A percentile compares a stretch with the other conserved stretches of the same genome.
Evolutionary conservation across 2,797 vertebrate genomes (phyloP).

Genomic region (Phylloscopus collybita): DNA sequence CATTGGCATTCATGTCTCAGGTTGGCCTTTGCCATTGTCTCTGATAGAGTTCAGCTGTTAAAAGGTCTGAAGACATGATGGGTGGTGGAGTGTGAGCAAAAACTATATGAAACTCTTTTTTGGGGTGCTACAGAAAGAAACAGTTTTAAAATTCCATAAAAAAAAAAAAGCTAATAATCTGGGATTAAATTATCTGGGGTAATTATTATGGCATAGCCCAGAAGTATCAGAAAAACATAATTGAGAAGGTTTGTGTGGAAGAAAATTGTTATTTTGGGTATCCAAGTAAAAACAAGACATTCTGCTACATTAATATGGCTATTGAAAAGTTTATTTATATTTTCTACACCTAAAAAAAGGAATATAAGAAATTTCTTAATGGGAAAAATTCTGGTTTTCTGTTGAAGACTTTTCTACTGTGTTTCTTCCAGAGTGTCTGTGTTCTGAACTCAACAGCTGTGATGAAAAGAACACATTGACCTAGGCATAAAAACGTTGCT

Average conservation of each 20-base stretch:
- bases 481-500: not conserved
- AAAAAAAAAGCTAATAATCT: not conserved
- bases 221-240: not conserved
- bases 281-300: not conserved
- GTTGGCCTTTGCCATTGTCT: not conserved
- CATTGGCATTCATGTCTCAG: not conserved
- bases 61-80: not conserved
- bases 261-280: not conserved
- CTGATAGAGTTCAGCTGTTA: not conserved
- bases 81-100: not conserved
- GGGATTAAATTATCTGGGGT: not conserved
- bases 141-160: not conserved
- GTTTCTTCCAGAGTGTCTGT: not conserved
- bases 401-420: not conserved
- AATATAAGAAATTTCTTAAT: not conserved
- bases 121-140: too few species aligned
- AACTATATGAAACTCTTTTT: not conserved
- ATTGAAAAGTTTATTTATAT: not conserved
- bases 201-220: not conserved
- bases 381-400: not conserved
- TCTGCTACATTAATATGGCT: not conserved
- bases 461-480: rapidly evolving
- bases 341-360: not conserved
- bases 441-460: not conserved
- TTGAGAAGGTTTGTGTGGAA: not conserved